phyloP scores from a whole-genome alignment of 2,797 vertebrate species.

The Anas bahamensis region DNA sequence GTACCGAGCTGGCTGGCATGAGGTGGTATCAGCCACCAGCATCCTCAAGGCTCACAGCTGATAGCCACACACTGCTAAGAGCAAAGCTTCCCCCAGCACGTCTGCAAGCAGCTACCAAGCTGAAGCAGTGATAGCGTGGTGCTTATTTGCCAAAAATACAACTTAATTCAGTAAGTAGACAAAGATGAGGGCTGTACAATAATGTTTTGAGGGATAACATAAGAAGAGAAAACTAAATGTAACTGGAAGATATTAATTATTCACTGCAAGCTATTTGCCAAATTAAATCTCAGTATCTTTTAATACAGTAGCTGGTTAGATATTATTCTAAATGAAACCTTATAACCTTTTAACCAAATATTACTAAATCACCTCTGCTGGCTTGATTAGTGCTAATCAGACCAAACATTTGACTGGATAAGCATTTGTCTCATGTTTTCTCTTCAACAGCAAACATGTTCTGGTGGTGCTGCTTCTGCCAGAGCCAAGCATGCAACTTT shows the following conservation, averaged over 20 bases:
- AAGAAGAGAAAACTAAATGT: background rate
- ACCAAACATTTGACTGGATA: background rate
- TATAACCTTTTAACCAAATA: background rate
- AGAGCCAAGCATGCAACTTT: background rate
- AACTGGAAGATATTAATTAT: background rate
- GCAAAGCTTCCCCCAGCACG: background rate
- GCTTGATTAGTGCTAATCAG: background rate
- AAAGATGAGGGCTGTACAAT: background rate
- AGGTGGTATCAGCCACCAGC: background rate
- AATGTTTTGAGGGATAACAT: background rate
- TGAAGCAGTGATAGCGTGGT: background rate
- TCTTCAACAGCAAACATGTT: background rate
- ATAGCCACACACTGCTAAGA: background rate
- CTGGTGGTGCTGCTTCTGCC: background rate
- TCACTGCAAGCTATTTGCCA: background rate
- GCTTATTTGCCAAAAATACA: conserved; percentile 32
- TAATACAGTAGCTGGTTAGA: background rate
- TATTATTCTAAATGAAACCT: background rate
- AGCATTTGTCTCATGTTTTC: background rate
- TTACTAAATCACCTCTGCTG: background rate
- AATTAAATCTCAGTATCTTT: background rate
- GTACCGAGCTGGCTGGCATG: background rate
- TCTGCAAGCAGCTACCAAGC: background rate
- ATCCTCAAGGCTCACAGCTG: conserved; percentile 20
- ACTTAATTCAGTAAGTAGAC: conserved; percentile 16